Base-by-base conservation (phyloP, 2,113 vertebrate genomes). In the Coreoperca whiteheadi region DNA sequence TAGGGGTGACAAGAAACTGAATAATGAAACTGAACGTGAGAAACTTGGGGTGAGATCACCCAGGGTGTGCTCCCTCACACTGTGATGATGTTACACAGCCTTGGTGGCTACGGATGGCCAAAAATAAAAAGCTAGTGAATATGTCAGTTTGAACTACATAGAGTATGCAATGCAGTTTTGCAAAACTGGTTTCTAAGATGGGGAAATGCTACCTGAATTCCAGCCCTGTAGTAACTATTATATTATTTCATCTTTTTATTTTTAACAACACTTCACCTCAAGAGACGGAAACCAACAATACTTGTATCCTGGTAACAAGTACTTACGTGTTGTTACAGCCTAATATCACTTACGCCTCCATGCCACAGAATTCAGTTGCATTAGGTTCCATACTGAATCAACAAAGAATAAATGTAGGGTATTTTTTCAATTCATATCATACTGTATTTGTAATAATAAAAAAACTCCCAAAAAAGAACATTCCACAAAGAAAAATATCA, bases 51-150 rank as follows among this genome's bases (percentile, higher is more conserved):
- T n/a, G 65, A 76, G 51, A 59, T 75, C 77, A 72, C 8, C 1
- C 4, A 67, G 43, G 51, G 10, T 43, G 25, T 18, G 34, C 32
- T 60, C n/a, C 48, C 41, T 54, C 60, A 37, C 11, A 48, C 46
- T 48, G 37, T 65, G 77, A 54, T 25, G 48, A 41, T 60, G 67
- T 60, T 77, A 23, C 53, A 54, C 32, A 66, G 53, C 60, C 15
- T 28, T n/a, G 25, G 43, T 77, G 66, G 72, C 60, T 34, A 43
- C 25, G 48, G 30, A 80, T 41, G 57, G 56, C 56, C 64, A 71
- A 79, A 88, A 81, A 74, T 78, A 84, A 74, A 75, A 28, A 50
- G 39, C 6, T 53, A 57, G 50, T 64, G 67, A 59, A 75, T 67
- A 69, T 85, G 39, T 60, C 70, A 67, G 23, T 50, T 34, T 28